Percentiles rank a stretch among this genome's conserved stretches.
phyloP scores from a whole-genome alignment of 53 echinoderm and acorn worm genomes.

The Astropecten irregularis region DNA sequence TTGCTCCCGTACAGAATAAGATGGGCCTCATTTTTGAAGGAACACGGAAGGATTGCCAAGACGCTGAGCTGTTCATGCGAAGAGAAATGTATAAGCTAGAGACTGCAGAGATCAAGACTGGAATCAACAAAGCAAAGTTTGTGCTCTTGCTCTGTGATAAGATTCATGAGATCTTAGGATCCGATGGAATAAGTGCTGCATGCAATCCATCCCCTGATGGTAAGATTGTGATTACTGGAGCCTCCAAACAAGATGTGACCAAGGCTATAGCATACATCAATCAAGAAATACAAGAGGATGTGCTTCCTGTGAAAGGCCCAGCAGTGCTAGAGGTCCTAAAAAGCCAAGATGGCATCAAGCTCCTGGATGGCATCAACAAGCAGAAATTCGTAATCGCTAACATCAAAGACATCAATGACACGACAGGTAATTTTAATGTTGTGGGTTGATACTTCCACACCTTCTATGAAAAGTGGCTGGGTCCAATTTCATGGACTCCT shows the following conservation, averaged over 20 bases:
- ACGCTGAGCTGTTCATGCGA: constrained; percentile 14
- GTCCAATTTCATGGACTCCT: too few species aligned
- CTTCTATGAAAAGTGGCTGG: too few species aligned
- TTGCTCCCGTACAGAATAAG: not conserved
- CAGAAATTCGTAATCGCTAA: constrained; percentile 29
- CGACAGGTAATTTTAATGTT: too few species aligned
- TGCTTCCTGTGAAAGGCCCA: not conserved
- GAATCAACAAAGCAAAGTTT: constrained; percentile 14
- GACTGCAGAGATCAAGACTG: not conserved
- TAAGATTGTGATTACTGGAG: constrained; percentile 15
- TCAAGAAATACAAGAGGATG: constrained; percentile 19
- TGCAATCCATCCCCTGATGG: constrained; percentile 21
- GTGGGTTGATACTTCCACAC: too few species aligned
- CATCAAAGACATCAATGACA: not conserved
- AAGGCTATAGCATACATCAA: constrained; percentile 18
- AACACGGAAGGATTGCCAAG: constrained; percentile 15
- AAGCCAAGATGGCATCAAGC: not conserved
- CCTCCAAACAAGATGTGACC: not conserved
- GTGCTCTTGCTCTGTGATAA: not conserved
- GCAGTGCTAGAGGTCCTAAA: constrained; percentile 8
- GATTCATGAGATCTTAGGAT: constrained; percentile 50
- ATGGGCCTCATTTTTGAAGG: constrained; percentile 27
- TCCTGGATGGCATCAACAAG: constrained; percentile 30
- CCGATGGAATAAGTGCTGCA: constrained; percentile 15
- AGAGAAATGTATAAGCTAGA: constrained; percentile 11